Conservation (phyloP, 2,797 vertebrate species). For the Melanotaenia nigrans region DNA sequence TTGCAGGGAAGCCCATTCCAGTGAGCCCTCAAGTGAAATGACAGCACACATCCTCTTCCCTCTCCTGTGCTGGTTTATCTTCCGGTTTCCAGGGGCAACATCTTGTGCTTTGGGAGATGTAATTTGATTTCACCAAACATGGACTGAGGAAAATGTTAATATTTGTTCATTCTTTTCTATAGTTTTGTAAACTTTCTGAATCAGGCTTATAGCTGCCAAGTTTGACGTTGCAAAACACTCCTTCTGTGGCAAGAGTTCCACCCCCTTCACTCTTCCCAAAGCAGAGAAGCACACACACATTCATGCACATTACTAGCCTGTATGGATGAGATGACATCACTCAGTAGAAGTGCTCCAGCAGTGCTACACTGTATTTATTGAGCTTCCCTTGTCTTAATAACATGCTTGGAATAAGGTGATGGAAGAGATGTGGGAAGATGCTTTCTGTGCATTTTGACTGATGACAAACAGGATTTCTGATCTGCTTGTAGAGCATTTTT, state of each 20-base stretch:
- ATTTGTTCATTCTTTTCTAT: slow-evolving; percentile 3
- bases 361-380: slow-evolving; percentile 80
- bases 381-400: slow-evolving; percentile 84
- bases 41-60: slow-evolving; percentile 34
- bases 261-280: slow-evolving; percentile 77
- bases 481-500: slow-evolving; percentile 44
- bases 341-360: slow-evolving; percentile 73
- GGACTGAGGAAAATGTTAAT: background rate
- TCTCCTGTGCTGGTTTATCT: slow-evolving; percentile 39
- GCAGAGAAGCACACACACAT: slow-evolving; percentile 71
- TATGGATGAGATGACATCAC: slow-evolving; percentile 87
- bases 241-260: slow-evolving; percentile 63
- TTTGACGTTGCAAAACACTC: slow-evolving; percentile 62
- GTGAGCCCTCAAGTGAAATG: slow-evolving; percentile 44
- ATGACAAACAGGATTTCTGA: slow-evolving; percentile 14
- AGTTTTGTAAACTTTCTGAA: background rate
- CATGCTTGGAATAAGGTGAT: slow-evolving; percentile 78
- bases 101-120: slow-evolving; percentile 14
- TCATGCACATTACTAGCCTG: slow-evolving; percentile 76
- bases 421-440: slow-evolving; percentile 70
- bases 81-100: slow-evolving; percentile 36
- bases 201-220: background rate
- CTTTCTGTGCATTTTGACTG: slow-evolving; percentile 53
- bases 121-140: slow-evolving; percentile 24
- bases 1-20: slow-evolving; percentile 46